These are phyloP conservation scores for Pseudorhombus dupliciocellatus DNA, from an alignment of 2,113 vertebrate species.

Conservation along the genomic window DNA sequence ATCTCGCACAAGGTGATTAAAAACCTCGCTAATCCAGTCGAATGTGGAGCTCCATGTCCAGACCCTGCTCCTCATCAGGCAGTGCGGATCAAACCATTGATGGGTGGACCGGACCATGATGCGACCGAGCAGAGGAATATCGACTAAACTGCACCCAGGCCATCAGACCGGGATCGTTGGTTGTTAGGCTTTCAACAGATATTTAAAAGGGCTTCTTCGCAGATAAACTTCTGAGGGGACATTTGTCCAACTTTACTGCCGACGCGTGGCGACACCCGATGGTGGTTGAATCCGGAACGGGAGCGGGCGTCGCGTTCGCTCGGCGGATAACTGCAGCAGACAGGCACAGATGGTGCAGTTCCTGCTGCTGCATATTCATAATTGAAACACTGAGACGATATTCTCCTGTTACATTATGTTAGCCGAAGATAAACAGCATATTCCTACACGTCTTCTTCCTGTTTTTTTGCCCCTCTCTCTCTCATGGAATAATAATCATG, in stretches of 20 bases:
- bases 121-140: not conserved
- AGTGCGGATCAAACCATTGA: slow-evolving; percentile 7
- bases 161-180: not conserved
- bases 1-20: slow-evolving; percentile 28
- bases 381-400: slow-evolving; percentile 43
- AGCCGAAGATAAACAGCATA: slow-evolving; percentile 54
- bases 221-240: not conserved
- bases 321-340: slow-evolving; percentile 36
- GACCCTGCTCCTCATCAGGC: not conserved
- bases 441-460: slow-evolving; percentile 6
- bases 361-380: slow-evolving; percentile 43
- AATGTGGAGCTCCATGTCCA: not conserved
- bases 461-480: not conserved
- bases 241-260: not conserved
- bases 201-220: not conserved
- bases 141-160: not conserved
- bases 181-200: too few species aligned
- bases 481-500: slow-evolving; percentile 48
- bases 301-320: slow-evolving; percentile 21
- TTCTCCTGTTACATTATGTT: slow-evolving; percentile 43
- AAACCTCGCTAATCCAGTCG: slow-evolving; percentile 30
- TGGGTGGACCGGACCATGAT: not conserved
- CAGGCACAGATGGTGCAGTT: slow-evolving; percentile 57
- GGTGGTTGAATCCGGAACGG: slow-evolving; percentile 7
- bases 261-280: not conserved